These are phyloP conservation scores for Cottoperca gobio DNA, from an alignment of 2,797 vertebrate species.

Conservation along the genomic window DNA sequence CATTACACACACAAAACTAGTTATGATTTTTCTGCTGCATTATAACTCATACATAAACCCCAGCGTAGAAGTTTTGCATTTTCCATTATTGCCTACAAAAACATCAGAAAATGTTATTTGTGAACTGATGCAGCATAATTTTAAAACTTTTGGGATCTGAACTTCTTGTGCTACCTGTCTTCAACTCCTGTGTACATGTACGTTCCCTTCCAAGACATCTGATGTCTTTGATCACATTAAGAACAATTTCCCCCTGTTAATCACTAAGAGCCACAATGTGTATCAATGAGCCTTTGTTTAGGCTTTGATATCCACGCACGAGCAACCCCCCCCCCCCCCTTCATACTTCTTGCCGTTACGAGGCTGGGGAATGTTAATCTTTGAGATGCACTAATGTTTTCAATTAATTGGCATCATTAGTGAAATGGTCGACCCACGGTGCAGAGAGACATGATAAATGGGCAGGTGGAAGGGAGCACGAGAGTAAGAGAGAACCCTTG, in stretches of 20 bases:
- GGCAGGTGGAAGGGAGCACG: constrained; percentile 62
- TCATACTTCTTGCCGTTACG: constrained; percentile 23
- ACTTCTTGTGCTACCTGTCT: neutral
- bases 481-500: constrained; percentile 55
- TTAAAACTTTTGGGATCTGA: neutral
- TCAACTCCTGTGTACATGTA: constrained; percentile 25
- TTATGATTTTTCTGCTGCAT: neutral
- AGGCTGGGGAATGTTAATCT: constrained; percentile 78
- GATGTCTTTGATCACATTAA: constrained; percentile 52
- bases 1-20: constrained; percentile 10
- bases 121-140: constrained; percentile 13
- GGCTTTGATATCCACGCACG: constrained; percentile 62
- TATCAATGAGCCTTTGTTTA: constrained; percentile 62
- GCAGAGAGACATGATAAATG: constrained; percentile 74
- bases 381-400: constrained; percentile 77
- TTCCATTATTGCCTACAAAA: neutral
- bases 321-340: neutral
- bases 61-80: neutral
- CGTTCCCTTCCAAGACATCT: constrained; percentile 28
- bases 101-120: constrained; percentile 4
- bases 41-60: constrained; percentile 13
- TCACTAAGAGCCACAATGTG: constrained; percentile 63
- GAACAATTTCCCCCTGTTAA: constrained; percentile 63
- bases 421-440: constrained; percentile 69
- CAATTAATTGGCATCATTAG: constrained; percentile 87